phyloP scores from a whole-genome alignment of 2,888 invertebrate species.

The Trachelus tabidus region DNA sequence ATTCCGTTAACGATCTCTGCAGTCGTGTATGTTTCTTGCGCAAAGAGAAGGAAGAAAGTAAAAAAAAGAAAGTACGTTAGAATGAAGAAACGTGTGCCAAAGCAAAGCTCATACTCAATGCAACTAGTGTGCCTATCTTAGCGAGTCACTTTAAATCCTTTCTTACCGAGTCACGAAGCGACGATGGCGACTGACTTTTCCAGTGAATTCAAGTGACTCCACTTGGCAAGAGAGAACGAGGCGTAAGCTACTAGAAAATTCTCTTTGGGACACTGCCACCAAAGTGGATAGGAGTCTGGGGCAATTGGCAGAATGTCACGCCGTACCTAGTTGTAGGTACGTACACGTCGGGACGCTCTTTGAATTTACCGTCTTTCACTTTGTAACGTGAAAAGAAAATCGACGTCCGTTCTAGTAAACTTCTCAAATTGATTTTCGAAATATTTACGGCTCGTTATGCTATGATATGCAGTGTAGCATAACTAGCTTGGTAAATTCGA shows the following conservation, averaged over 20 bases:
- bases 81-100: constrained; percentile 8
- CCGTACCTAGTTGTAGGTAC: neutral
- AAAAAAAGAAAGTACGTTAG: neutral
- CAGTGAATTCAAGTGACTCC: constrained; percentile 23
- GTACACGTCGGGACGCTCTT: neutral
- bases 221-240: constrained; percentile 43
- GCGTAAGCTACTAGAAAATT: constrained; percentile 57
- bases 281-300: constrained; percentile 10
- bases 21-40: neutral
- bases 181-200: constrained; percentile 35
- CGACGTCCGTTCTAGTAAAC: neutral
- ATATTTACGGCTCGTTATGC: neutral
- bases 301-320: neutral
- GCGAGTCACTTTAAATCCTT: constrained; percentile 46
- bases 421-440: neutral
- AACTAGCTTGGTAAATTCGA: neutral
- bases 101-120: constrained; percentile 37
- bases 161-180: constrained; percentile 38
- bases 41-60: neutral
- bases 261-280: constrained; percentile 61
- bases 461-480: neutral
- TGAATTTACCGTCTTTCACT: neutral
- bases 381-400: neutral
- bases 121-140: constrained; percentile 49
- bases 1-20: neutral